A percentile compares a stretch with the other conserved stretches of the same genome.
phyloP scores from a whole-genome alignment of 2,113 vertebrate species.

The Falcunculus frontatus region DNA sequence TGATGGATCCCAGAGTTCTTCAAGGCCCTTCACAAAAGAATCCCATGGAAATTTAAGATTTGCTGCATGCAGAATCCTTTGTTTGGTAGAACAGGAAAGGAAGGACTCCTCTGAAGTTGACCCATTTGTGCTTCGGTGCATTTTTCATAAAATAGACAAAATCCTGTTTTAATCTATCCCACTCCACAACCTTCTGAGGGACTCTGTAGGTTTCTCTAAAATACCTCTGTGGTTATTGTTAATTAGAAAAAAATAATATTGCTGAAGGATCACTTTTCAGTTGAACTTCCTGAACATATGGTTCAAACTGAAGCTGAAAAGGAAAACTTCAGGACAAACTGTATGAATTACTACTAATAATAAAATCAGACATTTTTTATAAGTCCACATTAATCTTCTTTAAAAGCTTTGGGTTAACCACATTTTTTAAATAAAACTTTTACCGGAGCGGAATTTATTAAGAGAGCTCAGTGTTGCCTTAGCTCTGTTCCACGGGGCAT shows the following conservation, averaged over 20 bases:
- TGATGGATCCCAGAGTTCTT: neutral
- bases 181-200: conserved; percentile 3
- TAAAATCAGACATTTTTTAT: conserved; percentile 65
- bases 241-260: conserved; percentile 68
- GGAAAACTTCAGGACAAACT: conserved; percentile 63
- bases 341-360: conserved; percentile 64
- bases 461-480: conserved; percentile 21
- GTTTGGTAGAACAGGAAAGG: neutral
- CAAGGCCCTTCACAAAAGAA: neutral
- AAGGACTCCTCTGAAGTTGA: conserved; percentile 27
- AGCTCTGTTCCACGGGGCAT: conserved; percentile 6
- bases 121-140: neutral
- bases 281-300: conserved; percentile 71
- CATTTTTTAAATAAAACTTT: conserved; percentile 62
- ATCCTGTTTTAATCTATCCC: conserved; percentile 40
- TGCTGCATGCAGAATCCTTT: neutral
- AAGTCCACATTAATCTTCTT: conserved; percentile 61
- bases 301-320: conserved; percentile 66
- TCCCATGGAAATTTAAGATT: neutral
- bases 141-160: conserved; percentile 55
- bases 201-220: conserved; percentile 16
- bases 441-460: conserved; percentile 55
- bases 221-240: conserved; percentile 58
- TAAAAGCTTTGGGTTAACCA: conserved; percentile 46
- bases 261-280: conserved; percentile 57